A percentile compares a stretch with the other conserved stretches of the same genome.
Evolutionary conservation across 2,113 vertebrate species (phyloP).

Genomic region (Anas platyrhynchos): DNA sequence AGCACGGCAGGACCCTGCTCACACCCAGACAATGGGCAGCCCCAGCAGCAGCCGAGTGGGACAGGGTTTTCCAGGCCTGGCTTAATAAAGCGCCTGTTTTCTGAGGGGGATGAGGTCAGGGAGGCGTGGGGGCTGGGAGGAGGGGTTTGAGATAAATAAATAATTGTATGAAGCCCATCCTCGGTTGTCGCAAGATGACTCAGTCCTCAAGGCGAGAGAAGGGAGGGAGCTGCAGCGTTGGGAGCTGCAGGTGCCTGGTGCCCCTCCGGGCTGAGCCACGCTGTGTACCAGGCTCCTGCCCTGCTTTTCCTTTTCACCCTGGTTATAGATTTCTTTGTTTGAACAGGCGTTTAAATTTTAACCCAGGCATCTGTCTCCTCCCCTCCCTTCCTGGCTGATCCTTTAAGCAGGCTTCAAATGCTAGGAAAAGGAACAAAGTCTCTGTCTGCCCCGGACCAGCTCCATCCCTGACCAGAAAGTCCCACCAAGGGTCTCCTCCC

Average conservation of each 20-base stretch:
- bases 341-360: neutral
- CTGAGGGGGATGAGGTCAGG: conserved; percentile 25
- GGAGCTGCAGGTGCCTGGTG: neutral
- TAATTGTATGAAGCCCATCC: conserved; percentile 27
- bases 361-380: neutral
- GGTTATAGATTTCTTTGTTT: neutral
- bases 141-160: conserved; percentile 42
- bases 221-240: too few relatives aligned
- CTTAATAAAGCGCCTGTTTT: conserved; percentile 15
- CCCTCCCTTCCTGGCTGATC: neutral
- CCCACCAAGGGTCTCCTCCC: neutral
- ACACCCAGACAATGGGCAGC: neutral
- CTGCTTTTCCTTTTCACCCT: neutral
- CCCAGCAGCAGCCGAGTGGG: neutral
- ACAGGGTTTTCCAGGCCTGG: neutral
- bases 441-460: rapidly evolving
- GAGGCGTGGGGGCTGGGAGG: neutral
- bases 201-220: neutral
- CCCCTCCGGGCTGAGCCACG: neutral
- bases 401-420: neutral
- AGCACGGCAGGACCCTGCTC: rapidly evolving
- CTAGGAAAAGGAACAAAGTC: neutral
- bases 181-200: conserved; percentile 35
- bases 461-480: rapidly evolving
- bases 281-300: neutral